phyloP scores from a whole-genome alignment of 2,797 vertebrate species.

The Acrossocheilus wenchowensis region DNA sequence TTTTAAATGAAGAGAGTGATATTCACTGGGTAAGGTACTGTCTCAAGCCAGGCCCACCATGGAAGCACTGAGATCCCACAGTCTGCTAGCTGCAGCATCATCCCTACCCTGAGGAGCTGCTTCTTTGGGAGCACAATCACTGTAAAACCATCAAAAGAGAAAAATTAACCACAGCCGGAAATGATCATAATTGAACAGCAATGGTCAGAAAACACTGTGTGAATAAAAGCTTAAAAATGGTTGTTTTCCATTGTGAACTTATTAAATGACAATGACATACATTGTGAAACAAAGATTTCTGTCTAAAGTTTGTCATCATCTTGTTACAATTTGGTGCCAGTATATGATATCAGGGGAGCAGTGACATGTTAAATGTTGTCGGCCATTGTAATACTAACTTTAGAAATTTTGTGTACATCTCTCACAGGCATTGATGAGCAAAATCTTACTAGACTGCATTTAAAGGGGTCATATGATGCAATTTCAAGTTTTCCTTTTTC shows the following conservation, averaged over 20 bases:
- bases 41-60: constrained; percentile 74
- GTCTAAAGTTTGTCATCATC: not conserved
- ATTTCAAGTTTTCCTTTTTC: too few species aligned
- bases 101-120: constrained; percentile 72
- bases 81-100: constrained; percentile 69
- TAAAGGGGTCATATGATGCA: too few species aligned
- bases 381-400: not conserved
- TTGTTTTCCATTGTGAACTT: not conserved
- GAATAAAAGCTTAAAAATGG: not conserved
- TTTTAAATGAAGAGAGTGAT: not conserved
- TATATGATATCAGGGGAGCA: not conserved
- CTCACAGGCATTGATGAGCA: not conserved
- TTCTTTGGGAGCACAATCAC: constrained; percentile 74
- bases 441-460: not conserved
- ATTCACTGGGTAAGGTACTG: not conserved
- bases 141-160: constrained; percentile 49
- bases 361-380: not conserved
- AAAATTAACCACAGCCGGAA: constrained; percentile 16
- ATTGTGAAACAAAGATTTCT: not conserved
- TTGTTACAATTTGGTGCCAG: not conserved
- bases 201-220: not conserved
- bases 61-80: constrained; percentile 79
- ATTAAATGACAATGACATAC: not conserved
- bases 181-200: not conserved
- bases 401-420: not conserved